Conservation (phyloP, 2,888 invertebrate genomes). For the Amphipyra tragopoginis region DNA sequence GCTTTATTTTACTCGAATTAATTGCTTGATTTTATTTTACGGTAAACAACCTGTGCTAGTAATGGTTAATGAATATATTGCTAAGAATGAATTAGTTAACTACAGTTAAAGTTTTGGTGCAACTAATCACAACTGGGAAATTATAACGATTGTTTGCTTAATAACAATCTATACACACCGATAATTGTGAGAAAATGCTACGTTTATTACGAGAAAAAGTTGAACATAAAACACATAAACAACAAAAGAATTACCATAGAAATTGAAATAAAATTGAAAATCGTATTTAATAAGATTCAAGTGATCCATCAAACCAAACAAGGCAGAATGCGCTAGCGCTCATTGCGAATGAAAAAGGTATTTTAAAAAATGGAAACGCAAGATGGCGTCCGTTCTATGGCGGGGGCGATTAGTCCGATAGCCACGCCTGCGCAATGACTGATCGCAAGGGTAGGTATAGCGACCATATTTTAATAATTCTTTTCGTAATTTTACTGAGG, state of each 20-base stretch:
- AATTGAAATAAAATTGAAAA: constrained; percentile 50
- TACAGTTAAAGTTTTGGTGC: constrained; percentile 1
- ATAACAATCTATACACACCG: constrained; percentile 14
- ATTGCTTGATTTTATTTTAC: constrained; percentile 3
- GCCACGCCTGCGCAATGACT: constrained; percentile 74
- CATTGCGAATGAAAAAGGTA: constrained; percentile 63
- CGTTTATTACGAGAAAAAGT: constrained; percentile 12
- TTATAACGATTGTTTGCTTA: constrained; percentile 20
- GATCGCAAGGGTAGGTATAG: constrained; percentile 56
- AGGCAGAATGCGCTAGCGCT: constrained; percentile 74
- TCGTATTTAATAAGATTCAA: constrained; percentile 53
- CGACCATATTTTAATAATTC: constrained; percentile 53
- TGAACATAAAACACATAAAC: constrained; percentile 11
- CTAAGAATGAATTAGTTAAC: constrained; percentile 1
- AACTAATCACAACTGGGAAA: constrained; percentile 6
- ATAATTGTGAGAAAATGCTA: constrained; percentile 36
- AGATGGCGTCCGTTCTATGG: constrained; percentile 76
- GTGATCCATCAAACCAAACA: constrained; percentile 68
- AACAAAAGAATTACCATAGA: constrained; percentile 39
- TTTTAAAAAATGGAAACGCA: constrained; percentile 72
- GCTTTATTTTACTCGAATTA: constrained; percentile 18
- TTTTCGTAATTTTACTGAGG: constrained; percentile 35
- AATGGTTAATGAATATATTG: not conserved
- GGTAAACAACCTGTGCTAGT: not conserved
- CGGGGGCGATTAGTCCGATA: constrained; percentile 79